phyloP scores from a whole-genome alignment of 2,888 invertebrate species.

The Parnassius glacialis region DNA sequence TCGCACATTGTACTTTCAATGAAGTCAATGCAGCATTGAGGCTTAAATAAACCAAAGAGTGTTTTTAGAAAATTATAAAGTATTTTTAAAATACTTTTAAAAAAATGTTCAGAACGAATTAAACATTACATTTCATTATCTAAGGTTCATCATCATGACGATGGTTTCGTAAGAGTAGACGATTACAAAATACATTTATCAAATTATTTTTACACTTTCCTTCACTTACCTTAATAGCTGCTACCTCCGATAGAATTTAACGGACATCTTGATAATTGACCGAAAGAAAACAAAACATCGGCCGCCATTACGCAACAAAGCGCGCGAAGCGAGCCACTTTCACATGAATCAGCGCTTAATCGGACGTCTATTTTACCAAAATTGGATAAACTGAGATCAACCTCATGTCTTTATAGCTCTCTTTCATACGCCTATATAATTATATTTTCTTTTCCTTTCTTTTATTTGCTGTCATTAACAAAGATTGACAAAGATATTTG shows the following conservation, averaged over 20 bases:
- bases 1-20: no score
- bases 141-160: no score
- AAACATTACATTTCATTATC: no score
- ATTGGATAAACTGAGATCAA: slow-evolving; percentile 3
- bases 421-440: not conserved
- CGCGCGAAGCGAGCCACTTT: slow-evolving; percentile 22
- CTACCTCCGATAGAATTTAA: not conserved
- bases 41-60: no score
- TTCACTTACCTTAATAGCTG: not conserved
- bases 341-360: slow-evolving; percentile 13
- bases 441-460: not conserved
- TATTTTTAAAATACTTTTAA: no score
- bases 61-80: no score
- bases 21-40: no score
- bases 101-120: no score
- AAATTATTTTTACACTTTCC: not conserved
- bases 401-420: not conserved
- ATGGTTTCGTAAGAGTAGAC: no score
- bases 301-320: slow-evolving; percentile 21
- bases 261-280: slow-evolving; percentile 8
- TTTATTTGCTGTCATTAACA: not conserved
- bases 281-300: slow-evolving; percentile 14
- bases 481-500: no score
- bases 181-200: no score
- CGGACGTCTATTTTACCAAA: slow-evolving; percentile 7